phyloP scores from a whole-genome alignment of 2,113 vertebrate species.

The Todiramphus saurophagus region DNA sequence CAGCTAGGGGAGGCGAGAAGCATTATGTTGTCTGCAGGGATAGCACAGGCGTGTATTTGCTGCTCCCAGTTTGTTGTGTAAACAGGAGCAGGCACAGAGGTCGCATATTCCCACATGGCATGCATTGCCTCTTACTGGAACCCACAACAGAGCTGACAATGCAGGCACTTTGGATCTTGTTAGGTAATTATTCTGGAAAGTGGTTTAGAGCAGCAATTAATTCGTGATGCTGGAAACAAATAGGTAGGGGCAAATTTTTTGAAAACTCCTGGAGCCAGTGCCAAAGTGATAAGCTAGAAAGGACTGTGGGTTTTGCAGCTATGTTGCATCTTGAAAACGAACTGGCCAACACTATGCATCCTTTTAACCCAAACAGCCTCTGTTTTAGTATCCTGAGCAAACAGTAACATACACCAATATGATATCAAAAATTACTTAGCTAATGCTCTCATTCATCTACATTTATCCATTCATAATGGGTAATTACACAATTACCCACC shows the following conservation, averaged over 20 bases:
- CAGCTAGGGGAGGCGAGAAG: neutral
- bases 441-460: slow-evolving; percentile 41
- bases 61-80: neutral
- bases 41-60: neutral
- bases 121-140: neutral
- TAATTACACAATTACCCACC: slow-evolving; percentile 40
- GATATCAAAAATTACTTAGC: slow-evolving; percentile 9
- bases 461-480: neutral
- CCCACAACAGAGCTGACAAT: neutral
- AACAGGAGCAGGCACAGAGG: neutral
- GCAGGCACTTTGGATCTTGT: neutral
- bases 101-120: neutral
- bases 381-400: neutral
- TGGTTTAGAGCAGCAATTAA: slow-evolving; percentile 14
- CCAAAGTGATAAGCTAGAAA: neutral
- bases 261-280: neutral
- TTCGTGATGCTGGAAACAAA: neutral
- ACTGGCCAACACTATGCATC: neutral
- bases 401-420: neutral
- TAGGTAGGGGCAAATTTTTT: neutral
- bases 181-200: slow-evolving; percentile 32
- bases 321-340: neutral
- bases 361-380: slow-evolving; percentile 14
- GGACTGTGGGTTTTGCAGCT: neutral
- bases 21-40: accelerated